phyloP scores from a whole-genome alignment of 2,113 vertebrate species.

The Alectura lathami region DNA sequence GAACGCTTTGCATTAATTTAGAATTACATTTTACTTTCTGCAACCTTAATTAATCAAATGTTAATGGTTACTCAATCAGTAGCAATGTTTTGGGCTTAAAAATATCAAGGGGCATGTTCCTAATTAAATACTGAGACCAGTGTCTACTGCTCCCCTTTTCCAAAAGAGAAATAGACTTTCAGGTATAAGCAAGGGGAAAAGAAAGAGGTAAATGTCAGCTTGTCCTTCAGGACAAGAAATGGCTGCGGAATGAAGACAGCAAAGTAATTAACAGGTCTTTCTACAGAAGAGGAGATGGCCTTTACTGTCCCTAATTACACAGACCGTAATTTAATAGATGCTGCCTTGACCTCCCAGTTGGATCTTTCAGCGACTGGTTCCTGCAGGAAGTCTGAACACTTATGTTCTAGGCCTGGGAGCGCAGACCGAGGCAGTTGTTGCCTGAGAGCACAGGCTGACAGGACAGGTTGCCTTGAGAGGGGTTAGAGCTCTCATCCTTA shows the following conservation, averaged over 20 bases:
- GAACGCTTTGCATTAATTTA: slow-evolving; percentile 46
- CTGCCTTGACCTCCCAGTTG: neutral
- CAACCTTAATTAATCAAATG: slow-evolving; percentile 51
- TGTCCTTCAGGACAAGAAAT: slow-evolving; percentile 13
- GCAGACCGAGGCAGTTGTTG: neutral
- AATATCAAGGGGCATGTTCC: neutral
- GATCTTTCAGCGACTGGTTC: neutral
- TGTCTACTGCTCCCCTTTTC: neutral
- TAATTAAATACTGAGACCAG: neutral
- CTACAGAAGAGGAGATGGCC: neutral
- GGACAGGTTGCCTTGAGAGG: neutral
- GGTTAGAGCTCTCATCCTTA: neutral
- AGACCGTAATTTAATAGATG: neutral
- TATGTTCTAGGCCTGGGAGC: neutral
- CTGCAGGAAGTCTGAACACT: neutral
- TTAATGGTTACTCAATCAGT: neutral
- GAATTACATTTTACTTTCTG: slow-evolving; percentile 17
- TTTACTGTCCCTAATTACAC: slow-evolving; percentile 8
- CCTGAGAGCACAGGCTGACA: neutral
- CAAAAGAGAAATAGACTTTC: neutral
- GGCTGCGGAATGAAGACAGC: neutral
- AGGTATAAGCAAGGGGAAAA: neutral
- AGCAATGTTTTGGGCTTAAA: neutral
- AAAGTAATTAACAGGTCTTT: slow-evolving; percentile 33
- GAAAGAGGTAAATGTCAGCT: neutral